Base-by-base conservation (phyloP, 2,797 vertebrate genomes). In the Acanthurus leucopareius region DNA sequence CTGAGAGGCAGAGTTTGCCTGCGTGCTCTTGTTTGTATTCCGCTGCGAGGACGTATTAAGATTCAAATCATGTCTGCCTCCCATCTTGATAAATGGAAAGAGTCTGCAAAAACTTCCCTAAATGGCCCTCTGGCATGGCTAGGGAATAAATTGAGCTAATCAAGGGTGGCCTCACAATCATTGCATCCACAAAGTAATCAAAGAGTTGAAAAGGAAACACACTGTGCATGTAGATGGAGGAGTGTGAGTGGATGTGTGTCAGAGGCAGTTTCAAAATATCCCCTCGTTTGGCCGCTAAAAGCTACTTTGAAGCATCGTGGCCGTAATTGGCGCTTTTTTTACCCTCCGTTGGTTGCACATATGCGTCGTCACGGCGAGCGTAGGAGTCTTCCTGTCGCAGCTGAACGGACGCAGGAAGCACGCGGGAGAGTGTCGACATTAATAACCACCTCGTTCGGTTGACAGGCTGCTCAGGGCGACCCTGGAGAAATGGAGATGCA, bases 121-220 rank as follows among this genome's bases (percentile, higher is more conserved):
- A 94, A 94, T 90, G 87, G 88, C 83, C 89, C 79, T 84, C 90
- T 91, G 85, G 90, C 87, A 92, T 89, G 88, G 85, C 91, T 77
- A 69, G 77, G 82, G 91, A 92, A 93, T 92, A 91, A 88, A 93
- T 90, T 89, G 75, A 89, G 91, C 89, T 93, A 93, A 93, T 95
- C 90, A 93, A 89, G 87, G 88, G 84, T 88, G 87, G 87, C 87
- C 91, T 85, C 88, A 91, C 90, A 93, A 93, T 93, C 91, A 91
- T 83, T 65, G 85, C 77, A 87, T 88, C 84, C 86, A 88, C 90
- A 86, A 92, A 89, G 87, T 89, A 91, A 91, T 92, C 89, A 93
- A 84, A 89, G 77, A 90, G 86, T 75, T 84, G 80, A 88, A 90
- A 89, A 81, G 81, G 84, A 86, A 90, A 86, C 83, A 79, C 80